A percentile compares a stretch with the other conserved stretches of the same genome.
phyloP scores from a whole-genome alignment of 2,888 invertebrate species.

The Agapostemon virescens region DNA sequence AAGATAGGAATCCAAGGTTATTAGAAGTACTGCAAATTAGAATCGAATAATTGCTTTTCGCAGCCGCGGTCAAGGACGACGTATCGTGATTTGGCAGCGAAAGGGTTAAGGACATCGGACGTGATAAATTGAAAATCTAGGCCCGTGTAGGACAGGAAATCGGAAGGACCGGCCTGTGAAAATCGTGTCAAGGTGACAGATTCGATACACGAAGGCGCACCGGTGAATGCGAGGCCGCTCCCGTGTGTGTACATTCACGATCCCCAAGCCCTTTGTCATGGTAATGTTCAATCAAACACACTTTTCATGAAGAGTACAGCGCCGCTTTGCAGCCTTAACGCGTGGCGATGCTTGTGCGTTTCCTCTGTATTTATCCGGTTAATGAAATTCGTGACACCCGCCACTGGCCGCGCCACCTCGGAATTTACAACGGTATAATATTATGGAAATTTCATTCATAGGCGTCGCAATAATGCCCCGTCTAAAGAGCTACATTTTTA shows the following conservation, averaged over 20 bases:
- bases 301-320: constrained; percentile 43
- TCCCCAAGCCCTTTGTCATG: constrained; percentile 70
- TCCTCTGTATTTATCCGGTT: constrained; percentile 66
- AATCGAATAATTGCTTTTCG: too few relatives aligned
- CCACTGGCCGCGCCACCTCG: constrained; percentile 12
- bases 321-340: constrained; percentile 47
- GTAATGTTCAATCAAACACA: constrained; percentile 73
- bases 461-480: constrained; percentile 39
- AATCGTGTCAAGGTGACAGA: constrained; percentile 40
- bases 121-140: background rate
- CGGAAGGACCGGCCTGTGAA: background rate
- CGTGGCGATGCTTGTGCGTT: constrained; percentile 44
- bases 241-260: constrained; percentile 6
- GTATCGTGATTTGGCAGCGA: too few relatives aligned
- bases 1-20: too few relatives aligned
- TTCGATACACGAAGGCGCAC: constrained; percentile 12
- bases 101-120: background rate
- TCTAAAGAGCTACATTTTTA: constrained; percentile 53
- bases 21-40: too few relatives aligned
- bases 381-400: constrained; percentile 67
- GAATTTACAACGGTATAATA: constrained; percentile 60
- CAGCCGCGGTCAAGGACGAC: too few relatives aligned
- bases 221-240: background rate
- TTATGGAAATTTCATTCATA: constrained; percentile 69
- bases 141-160: background rate